Base-by-base conservation (phyloP, 2,888 invertebrate species). In the Frankliniella intonsa region DNA sequence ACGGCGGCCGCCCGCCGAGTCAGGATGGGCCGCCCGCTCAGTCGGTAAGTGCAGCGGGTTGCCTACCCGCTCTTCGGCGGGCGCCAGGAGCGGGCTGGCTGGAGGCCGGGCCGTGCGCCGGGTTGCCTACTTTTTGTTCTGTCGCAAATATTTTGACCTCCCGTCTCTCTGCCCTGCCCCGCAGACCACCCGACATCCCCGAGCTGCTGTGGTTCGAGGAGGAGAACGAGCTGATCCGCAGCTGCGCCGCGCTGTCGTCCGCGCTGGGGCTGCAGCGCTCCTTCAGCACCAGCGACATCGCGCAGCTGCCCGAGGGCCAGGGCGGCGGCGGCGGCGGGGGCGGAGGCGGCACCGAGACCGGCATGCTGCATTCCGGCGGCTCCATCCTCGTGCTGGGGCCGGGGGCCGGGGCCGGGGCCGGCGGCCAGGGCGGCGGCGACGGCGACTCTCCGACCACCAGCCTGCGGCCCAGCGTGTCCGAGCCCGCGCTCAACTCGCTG, bases 221-320 rank as follows among this genome's bases (percentile, higher is more conserved):
- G 86, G 94, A 94, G 86, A 93, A 93, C 82, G 94, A 94, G 86
- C 88, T 95, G 85, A 93, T 96, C 83, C 91, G 93, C 50, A 94
- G 94, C 83, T 95, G 95, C 87, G 95, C 94, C 0, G 93, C 93
- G 11, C 90, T 95, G 50, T 94, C 94, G 81, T 93, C 94, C 0
- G 94, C 93, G 81, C 89, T 95, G 0, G 95, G 95, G 2, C 90
- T 95, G n/a, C 93, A 94, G 81, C 92, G 95, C 85, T 94, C 94
- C 85, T 95, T 95, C 89, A 95, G 95, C 86, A 94, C 95, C 0
- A 93, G 93, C 50, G 96, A 96, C 86, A 93, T 95, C 25, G 89
- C 90, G 81, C 91, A 91, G 86, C 87, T 91, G 84, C 90, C 90
- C 0, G 90, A 90, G 50, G 80, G 82, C 82, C 10, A 50, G 19